Evolutionary conservation across 2,888 invertebrate genomes (phyloP), one percentile per base, ranked within the genome.

Genomic region (Parnassius glacialis): DNA sequence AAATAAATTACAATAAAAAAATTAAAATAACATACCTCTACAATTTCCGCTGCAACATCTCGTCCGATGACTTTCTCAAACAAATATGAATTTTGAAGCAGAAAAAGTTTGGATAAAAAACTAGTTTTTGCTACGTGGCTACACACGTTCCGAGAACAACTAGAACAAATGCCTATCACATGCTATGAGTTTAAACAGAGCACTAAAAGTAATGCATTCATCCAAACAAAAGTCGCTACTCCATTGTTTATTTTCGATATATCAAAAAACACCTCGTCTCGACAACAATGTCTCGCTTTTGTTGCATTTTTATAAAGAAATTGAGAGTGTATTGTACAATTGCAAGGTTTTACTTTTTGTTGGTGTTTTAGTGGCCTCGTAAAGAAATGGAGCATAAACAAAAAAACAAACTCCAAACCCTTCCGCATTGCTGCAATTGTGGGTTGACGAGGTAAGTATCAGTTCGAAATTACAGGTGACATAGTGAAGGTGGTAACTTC

Each of bases 381-480:
- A 90, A 90, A 90, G 88, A 89, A 88, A 80, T 87, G 63, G 89
- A 89, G 85, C 86, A 88, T 72, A 82, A 84, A 88, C 84, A 87
- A 88, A 89, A n/a, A 87, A 88, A 16, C 16, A 79, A 44, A 20
- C 42, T 51, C 1, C 20, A 67, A 86, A 81, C 85, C 80, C 90
- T 91, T 91, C 90, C 90, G 90, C 83, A 76, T 90, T 82, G 73
- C 73, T 63, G 73, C 81, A 83, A 85, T 62, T 48, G 16, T 48
- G 13, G 13, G 13, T 12, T 48, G 13, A 13, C 13, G 70, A 83
- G 81, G 83, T 84, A 78, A 69, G 73, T 70, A 75, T 79, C 89
- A 91, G 90, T 91, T 76, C 70, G 65, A 81, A 88, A 87, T 85
- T 87, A 85, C 90, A 91, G 90, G 90, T 90, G 91, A 85, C 73